phyloP scores from a whole-genome alignment of 2,888 invertebrate species.

The Agrochola litura region DNA sequence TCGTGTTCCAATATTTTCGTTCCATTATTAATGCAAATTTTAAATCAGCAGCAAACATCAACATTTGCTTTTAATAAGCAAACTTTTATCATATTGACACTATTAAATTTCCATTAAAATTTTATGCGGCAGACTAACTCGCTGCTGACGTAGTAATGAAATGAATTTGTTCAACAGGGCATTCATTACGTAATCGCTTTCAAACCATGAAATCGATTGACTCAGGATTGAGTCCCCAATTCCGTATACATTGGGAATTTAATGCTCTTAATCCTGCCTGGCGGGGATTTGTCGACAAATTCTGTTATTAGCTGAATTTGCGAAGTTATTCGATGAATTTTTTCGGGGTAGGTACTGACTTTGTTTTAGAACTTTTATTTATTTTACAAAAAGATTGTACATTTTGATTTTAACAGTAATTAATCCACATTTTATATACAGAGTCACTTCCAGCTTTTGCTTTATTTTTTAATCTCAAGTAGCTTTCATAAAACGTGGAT shows the following conservation, averaged over 20 bases:
- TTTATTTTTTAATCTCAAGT: too few species aligned
- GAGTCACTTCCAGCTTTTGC: neutral
- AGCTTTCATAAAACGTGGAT: too few species aligned
- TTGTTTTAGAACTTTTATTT: slow-evolving; percentile 1
- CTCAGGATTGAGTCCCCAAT: slow-evolving; percentile 62
- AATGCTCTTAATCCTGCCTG: slow-evolving; percentile 70
- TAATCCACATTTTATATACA: neutral
- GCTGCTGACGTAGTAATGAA: slow-evolving; percentile 59
- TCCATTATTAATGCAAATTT: slow-evolving; percentile 4
- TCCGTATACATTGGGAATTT: slow-evolving; percentile 64
- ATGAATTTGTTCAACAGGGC: slow-evolving; percentile 62
- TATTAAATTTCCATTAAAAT: slow-evolving; percentile 43
- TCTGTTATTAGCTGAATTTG: slow-evolving; percentile 69
- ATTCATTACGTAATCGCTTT: slow-evolving; percentile 67
- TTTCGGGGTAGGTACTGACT: slow-evolving; percentile 20
- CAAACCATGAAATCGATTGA: slow-evolving; percentile 70
- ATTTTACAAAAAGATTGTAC: neutral
- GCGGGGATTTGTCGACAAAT: slow-evolving; percentile 71
- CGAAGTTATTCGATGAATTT: slow-evolving; percentile 63
- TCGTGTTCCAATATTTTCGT: neutral
- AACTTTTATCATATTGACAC: slow-evolving; percentile 12
- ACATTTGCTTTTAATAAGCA: slow-evolving; percentile 12
- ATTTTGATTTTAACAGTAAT: neutral
- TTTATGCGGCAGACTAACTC: slow-evolving; percentile 22
- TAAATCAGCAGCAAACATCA: slow-evolving; percentile 19